Evolutionary conservation across 1,140 invertebrate species (phyloP), one percentile per base, ranked within the genome.

Genomic region (Aricia agestis): DNA sequence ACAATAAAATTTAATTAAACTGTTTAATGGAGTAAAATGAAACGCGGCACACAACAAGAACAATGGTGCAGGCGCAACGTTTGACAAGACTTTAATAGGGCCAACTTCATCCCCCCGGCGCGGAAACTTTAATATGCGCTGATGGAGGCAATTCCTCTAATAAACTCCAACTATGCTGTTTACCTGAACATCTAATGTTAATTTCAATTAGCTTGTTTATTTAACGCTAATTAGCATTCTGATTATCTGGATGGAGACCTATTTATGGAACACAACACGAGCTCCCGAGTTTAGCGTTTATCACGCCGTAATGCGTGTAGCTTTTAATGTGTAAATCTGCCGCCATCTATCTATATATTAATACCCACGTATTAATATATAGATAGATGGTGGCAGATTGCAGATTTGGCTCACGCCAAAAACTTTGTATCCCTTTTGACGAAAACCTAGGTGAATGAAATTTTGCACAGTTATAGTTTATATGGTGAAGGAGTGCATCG

Each of bases 101-200:
- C 25, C 25, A 25, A 25, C 25, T 25, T 25, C 25, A 25, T 25
- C 25, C 25, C 25, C 68, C 45, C 52, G 25, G 66, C 71, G 66
- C 6, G 66, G 66, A 72, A 72, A 72, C 71, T 72, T 67, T 25
- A 25, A n/a, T 3, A 0, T n/a, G 63, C 45, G 67, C 52, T 17
- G 66, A 67, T 67, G 19, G 6, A 52, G n/a, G 36, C 68, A 36
- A n/a, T 59, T 25, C 57, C 68, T 59, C 58, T 61, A 31, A 57
- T 68, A 31, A 58, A 58, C 45, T 68, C 5, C 59, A 19, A 19
- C 59, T 19, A 13, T 13, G 59, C 6, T 63, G 59, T 63, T 63
- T 19, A 63, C 59, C 45, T 52, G 45, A 52, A 52, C 36, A 36
- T 52, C 45, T 52, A 52, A 52, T 52, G 45, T 52, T 52, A 52